Evolutionary conservation across 1,140 invertebrate genomes (phyloP).

Genomic region (Ylistrum balloti): DNA sequence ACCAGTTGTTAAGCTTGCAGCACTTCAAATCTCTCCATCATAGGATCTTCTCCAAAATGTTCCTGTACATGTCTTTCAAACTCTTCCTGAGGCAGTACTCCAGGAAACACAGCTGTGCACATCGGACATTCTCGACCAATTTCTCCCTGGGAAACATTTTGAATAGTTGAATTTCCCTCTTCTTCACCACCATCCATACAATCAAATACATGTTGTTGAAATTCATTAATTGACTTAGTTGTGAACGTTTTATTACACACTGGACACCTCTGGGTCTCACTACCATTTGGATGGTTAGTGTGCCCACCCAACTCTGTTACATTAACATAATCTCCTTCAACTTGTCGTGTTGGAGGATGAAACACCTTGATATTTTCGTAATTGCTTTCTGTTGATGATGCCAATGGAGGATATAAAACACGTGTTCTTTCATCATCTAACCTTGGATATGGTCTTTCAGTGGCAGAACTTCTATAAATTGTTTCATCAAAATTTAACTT

Average conservation of each 20-base stretch:
- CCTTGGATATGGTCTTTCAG: neutral
- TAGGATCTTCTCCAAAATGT: constrained; percentile 73
- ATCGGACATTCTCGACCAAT: constrained; percentile 70
- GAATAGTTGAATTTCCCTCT: constrained; percentile 53
- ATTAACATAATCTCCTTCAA: neutral
- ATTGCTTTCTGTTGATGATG: neutral
- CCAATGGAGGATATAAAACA: neutral
- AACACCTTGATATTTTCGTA: constrained; percentile 20
- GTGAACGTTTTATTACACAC: constrained; percentile 70
- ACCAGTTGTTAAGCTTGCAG: constrained; percentile 57
- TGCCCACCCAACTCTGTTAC: neutral
- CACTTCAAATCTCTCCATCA: constrained; percentile 70
- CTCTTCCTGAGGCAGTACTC: constrained; percentile 62
- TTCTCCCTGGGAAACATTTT: constrained; percentile 55
- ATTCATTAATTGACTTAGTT: constrained; percentile 69
- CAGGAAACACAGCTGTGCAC: constrained; percentile 69
- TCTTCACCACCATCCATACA: constrained; percentile 72
- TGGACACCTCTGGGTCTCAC: constrained; percentile 67
- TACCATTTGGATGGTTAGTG: neutral
- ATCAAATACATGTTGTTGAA: constrained; percentile 76
- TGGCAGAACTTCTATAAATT: neutral
- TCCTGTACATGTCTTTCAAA: constrained; percentile 75
- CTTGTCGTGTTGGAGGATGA: neutral
- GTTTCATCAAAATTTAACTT: neutral
- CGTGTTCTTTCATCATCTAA: neutral